These are phyloP conservation scores for Syndactyla subalaris DNA, from an alignment of 2,797 vertebrate species.

Conservation along the genomic window DNA sequence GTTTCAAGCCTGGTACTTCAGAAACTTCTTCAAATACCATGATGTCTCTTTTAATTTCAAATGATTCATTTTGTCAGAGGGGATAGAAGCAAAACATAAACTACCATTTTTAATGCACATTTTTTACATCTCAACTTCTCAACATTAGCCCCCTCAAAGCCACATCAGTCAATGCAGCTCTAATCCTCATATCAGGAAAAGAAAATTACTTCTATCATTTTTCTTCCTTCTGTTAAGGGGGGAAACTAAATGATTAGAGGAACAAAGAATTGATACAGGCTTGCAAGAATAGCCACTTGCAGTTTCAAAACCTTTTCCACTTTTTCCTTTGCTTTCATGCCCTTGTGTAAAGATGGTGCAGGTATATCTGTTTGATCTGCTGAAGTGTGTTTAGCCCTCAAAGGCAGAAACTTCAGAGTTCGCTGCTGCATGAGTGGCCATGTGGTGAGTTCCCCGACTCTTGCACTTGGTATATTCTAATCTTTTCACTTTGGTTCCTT, in stretches of 20 bases:
- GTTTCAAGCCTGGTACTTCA: not conserved
- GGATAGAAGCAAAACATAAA: not conserved
- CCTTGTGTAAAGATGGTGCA: not conserved
- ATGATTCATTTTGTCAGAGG: not conserved
- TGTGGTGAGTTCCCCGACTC: not conserved
- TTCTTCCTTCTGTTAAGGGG: not conserved
- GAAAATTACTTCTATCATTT: rapidly evolving
- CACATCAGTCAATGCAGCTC: not conserved
- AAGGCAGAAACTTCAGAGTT: not conserved
- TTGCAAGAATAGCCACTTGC: not conserved
- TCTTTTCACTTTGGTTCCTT: not conserved
- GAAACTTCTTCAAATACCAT: not conserved
- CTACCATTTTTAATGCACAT: not conserved
- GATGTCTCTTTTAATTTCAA: not conserved
- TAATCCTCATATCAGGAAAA: not conserved
- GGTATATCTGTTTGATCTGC: not conserved
- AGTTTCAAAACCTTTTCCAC: not conserved
- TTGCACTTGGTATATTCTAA: not conserved
- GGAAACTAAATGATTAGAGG: not conserved
- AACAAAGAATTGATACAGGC: not conserved
- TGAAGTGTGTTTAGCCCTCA: not conserved
- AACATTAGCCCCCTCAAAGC: not conserved
- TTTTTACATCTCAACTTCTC: not conserved
- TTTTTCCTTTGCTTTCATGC: not conserved
- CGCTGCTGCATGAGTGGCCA: no score